Percentiles rank a stretch among this genome's conserved stretches.
These are phyloP conservation scores for Syrista parreyssii DNA, from an alignment of 2,888 invertebrate genomes.

Conservation along the genomic window DNA sequence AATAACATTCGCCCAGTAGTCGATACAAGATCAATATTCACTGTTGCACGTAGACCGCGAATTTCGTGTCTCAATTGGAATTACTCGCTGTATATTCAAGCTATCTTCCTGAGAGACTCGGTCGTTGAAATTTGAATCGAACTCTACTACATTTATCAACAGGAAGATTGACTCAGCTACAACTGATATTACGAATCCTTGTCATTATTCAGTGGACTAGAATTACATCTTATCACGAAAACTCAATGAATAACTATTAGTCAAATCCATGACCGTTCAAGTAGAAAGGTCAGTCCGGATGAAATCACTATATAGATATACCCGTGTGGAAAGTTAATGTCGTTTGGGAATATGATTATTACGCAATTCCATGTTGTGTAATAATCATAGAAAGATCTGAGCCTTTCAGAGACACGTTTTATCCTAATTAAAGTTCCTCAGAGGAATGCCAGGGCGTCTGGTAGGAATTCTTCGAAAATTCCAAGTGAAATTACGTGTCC, in stretches of 20 bases:
- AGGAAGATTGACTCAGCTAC: neutral
- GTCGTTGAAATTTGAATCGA: neutral
- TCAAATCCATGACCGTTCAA: neutral
- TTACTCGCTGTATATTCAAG: neutral
- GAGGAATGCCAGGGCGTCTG: neutral
- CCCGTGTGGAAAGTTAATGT: neutral
- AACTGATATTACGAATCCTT: neutral
- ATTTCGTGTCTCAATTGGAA: neutral
- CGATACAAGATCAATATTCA: too few species aligned
- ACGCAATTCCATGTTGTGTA: neutral
- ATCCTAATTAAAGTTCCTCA: neutral
- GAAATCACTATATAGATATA: neutral
- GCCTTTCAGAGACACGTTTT: neutral
- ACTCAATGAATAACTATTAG: neutral
- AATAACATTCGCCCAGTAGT: too few species aligned
- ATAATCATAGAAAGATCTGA: neutral
- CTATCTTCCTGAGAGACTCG: neutral
- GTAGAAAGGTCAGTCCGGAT: neutral
- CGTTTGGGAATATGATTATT: neutral
- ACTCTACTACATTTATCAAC: neutral
- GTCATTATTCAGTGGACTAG: neutral
- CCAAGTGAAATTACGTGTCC: neutral
- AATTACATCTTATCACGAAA: neutral
- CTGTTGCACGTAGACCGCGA: neutral
- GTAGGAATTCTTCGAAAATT: neutral